Base-by-base conservation (phyloP, 2,797 vertebrate genomes). In the Sphaeramia orbicularis region DNA sequence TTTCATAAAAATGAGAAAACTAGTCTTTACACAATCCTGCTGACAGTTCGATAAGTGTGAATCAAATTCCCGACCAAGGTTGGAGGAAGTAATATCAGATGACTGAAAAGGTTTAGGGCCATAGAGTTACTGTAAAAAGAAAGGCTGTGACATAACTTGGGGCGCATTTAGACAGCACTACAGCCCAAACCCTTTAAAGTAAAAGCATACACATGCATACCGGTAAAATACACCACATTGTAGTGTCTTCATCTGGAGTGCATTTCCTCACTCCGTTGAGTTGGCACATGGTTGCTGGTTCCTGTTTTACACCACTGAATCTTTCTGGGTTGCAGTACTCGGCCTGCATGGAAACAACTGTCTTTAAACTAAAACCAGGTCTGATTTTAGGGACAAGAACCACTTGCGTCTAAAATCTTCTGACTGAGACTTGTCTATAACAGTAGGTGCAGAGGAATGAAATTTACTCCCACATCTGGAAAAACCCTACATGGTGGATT, bases 201-300 rank as follows among this genome's bases (percentile, higher is more conserved):
- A 59, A 53, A 64, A 38, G 74, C n/a, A 60, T 59, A 52, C 49
- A 51, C 32, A 65, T 56, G 42, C 12, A 67, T 57, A 48, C 49
- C 0, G 56, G 61, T 78, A 74, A 81, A 90, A 79, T 66, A 76
- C 78, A 78, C 62, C 61, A 71, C 66, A 37, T 49, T 55, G 56
- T 74, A 64, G 43, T 58, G 64, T 85, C 71, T 84, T 91, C 88
- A 90, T 86, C 84, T 88, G 86, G 88, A 88, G 65, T 58, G 69
- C 70, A 89, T 88, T 91, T 91, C 84, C 83, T 91, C 32, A 35
- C 74, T 81, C 69, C 51, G 69, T 58, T 1, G n/a, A 61, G 54
- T 55, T 86, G 69, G 76, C 70, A 48, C 60, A 56, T 74, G 60
- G 70, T 65, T 16, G 19, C 57, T 62, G 37, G 64, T 67, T 84